These are phyloP conservation scores for Hestina assimilis DNA, from an alignment of 1,140 invertebrate species.

Conservation along the genomic window DNA sequence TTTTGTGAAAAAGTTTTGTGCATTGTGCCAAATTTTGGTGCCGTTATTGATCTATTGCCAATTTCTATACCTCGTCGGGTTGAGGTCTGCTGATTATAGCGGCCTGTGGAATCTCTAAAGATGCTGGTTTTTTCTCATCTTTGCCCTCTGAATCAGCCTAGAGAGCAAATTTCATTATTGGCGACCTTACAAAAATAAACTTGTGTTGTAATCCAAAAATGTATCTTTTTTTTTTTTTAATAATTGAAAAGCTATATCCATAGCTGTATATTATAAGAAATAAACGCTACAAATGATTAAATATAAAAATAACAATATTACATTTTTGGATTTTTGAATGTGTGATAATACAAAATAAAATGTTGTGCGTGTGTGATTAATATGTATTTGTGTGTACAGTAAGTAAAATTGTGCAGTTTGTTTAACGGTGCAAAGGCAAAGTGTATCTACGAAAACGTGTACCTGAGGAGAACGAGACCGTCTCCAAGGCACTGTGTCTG, in stretches of 20 bases:
- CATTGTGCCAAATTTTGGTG: slow-evolving; percentile 44
- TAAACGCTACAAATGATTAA: background rate
- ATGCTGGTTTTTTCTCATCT: slow-evolving; percentile 49
- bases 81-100: slow-evolving; percentile 56
- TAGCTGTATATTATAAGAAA: background rate
- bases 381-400: background rate
- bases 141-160: slow-evolving; percentile 64
- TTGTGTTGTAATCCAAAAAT: slow-evolving; percentile 13
- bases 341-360: background rate
- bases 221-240: background rate
- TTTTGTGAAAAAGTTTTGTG: slow-evolving; percentile 35
- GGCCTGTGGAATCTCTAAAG: slow-evolving; percentile 58
- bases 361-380: background rate
- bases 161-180: slow-evolving; percentile 62
- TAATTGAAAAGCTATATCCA: too few species aligned
- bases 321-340: background rate
- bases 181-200: slow-evolving; percentile 48
- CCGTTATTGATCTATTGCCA: slow-evolving; percentile 38
- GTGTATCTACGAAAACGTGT: slow-evolving; percentile 30
- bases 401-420: slow-evolving; percentile 7
- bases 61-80: slow-evolving; percentile 60
- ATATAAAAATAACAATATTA: background rate
- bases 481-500: slow-evolving; percentile 56
- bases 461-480: slow-evolving; percentile 61
- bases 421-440: slow-evolving; percentile 16